These are phyloP conservation scores for Pecten maximus DNA, from an alignment of 2,888 invertebrate species.

Conservation along the genomic window DNA sequence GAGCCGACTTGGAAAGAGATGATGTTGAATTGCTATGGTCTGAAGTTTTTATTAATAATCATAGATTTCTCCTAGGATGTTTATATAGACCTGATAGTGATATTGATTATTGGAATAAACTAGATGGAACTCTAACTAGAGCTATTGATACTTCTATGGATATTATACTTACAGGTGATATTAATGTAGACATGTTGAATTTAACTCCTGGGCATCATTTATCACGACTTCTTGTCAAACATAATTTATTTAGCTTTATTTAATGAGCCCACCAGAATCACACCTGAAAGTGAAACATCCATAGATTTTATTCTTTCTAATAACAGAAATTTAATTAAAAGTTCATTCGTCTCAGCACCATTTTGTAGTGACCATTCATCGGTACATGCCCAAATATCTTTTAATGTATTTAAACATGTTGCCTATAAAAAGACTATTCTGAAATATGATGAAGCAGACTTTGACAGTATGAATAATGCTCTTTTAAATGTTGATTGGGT, in stretches of 20 bases:
- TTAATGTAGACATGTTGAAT: neutral
- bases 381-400: neutral
- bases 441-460: neutral
- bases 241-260: neutral
- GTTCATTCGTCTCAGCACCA: neutral
- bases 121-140: neutral
- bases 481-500: neutral
- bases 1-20: too few relatives aligned
- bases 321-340: slow-evolving; percentile 34
- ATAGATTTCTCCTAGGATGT: neutral
- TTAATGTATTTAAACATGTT: neutral
- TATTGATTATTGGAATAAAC: neutral
- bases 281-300: neutral
- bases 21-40: too few relatives aligned
- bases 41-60: too few relatives aligned
- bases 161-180: neutral
- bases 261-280: slow-evolving; percentile 26
- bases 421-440: neutral
- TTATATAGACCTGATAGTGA: neutral
- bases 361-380: neutral
- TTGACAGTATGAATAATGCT: neutral
- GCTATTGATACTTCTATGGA: neutral
- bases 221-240: neutral
- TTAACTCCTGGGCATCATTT: neutral
- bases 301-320: neutral